These are phyloP conservation scores for Fregetta grallaria DNA, from an alignment of 2,113 vertebrate genomes.

Conservation along the genomic window DNA sequence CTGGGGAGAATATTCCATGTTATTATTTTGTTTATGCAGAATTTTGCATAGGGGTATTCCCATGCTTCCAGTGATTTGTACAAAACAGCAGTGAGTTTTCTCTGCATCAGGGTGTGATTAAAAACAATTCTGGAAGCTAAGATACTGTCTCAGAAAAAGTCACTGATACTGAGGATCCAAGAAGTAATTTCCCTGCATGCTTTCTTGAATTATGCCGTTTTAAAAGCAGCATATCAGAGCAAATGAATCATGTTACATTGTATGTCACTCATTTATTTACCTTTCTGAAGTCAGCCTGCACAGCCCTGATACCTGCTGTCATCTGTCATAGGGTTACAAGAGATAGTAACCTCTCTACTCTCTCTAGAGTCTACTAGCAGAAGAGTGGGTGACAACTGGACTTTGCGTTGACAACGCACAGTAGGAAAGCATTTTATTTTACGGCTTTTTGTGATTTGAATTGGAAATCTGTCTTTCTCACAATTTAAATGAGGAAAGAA, in stretches of 20 bases:
- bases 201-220: not conserved
- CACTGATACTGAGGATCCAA: not conserved
- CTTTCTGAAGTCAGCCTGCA: not conserved
- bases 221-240: not conserved
- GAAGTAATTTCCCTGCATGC: not conserved
- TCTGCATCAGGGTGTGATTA: not conserved
- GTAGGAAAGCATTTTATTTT: not conserved
- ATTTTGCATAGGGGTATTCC: not conserved
- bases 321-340: not conserved
- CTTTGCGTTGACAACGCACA: accelerated
- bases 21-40: not conserved
- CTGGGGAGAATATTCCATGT: not conserved
- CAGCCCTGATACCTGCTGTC: not conserved
- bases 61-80: not conserved
- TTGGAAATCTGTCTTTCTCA: not conserved
- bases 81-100: not conserved
- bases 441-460: not conserved
- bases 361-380: not conserved
- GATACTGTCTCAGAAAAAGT: not conserved
- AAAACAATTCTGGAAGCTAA: not conserved
- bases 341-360: no score
- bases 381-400: not conserved
- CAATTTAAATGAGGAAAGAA: not conserved
- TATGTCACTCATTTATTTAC: not conserved
- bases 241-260: not conserved